phyloP scores from a whole-genome alignment of 2,113 vertebrate genomes.

The Corapipo altera region DNA sequence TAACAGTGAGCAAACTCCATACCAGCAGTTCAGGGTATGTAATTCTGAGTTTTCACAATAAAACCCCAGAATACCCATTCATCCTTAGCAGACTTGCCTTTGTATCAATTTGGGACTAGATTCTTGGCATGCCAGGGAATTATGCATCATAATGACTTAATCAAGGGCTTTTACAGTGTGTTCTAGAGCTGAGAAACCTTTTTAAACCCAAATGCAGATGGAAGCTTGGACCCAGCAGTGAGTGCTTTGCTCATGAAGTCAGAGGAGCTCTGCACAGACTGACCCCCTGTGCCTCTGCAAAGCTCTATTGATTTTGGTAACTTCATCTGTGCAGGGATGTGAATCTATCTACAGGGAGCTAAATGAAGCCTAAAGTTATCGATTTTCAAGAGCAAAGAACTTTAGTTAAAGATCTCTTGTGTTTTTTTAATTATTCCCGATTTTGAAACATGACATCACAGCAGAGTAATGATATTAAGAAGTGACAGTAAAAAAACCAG shows the following conservation, averaged over 20 bases:
- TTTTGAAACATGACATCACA: background rate
- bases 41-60: slow-evolving; percentile 1
- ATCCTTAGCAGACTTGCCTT: slow-evolving; percentile 26
- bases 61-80: background rate
- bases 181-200: slow-evolving; percentile 15
- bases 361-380: slow-evolving; percentile 22
- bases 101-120: slow-evolving; percentile 26
- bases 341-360: slow-evolving; percentile 22
- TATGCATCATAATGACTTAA: slow-evolving; percentile 41
- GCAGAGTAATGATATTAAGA: background rate
- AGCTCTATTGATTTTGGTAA: slow-evolving; percentile 51
- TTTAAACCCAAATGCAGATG: slow-evolving; percentile 8
- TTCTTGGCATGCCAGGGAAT: slow-evolving; percentile 42
- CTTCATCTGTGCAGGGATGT: slow-evolving; percentile 40
- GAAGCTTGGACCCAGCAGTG: background rate
- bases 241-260: slow-evolving; percentile 46
- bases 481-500: background rate
- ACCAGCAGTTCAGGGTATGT: background rate
- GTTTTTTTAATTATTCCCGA: slow-evolving; percentile 20
- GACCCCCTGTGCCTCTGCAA: slow-evolving; percentile 22
- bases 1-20: background rate
- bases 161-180: slow-evolving; percentile 29
- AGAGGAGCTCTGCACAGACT: slow-evolving; percentile 22
- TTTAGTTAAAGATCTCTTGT: slow-evolving; percentile 26
- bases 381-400: slow-evolving; percentile 21